phyloP scores from a whole-genome alignment of 2,113 vertebrate genomes.

The Apteryx owenii region DNA sequence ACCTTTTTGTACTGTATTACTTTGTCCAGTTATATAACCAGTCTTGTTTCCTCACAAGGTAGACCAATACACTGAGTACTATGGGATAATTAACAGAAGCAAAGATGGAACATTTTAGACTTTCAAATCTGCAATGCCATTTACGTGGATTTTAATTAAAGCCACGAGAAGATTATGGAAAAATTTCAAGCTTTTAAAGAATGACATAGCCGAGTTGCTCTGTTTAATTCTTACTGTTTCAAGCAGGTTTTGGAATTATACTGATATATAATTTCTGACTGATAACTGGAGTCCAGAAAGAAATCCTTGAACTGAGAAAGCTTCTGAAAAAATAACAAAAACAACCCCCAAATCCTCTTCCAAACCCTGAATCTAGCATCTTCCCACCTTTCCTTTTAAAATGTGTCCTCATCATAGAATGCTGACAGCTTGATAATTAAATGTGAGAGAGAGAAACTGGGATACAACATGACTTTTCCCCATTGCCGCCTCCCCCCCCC shows the following conservation, averaged over 20 bases:
- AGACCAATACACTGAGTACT: not conserved
- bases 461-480: not conserved
- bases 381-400: not conserved
- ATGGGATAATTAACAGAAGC: not conserved
- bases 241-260: not conserved
- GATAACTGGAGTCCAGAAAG: not conserved
- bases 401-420: not conserved
- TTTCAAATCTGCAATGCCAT: not conserved
- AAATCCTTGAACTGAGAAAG: not conserved
- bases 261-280: not conserved
- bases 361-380: not conserved
- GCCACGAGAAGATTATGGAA: not conserved
- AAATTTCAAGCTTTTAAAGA: not conserved
- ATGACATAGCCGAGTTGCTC: not conserved
- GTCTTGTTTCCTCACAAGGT: not conserved
- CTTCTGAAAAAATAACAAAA: not conserved
- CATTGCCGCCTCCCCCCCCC: not conserved
- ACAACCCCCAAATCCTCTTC: not conserved
- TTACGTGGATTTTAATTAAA: not conserved
- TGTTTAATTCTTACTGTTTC: not conserved
- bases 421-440: not conserved
- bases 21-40: not conserved
- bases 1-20: not conserved
- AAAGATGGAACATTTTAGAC: not conserved
- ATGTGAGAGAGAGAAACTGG: not conserved